Evolutionary conservation across 2,113 vertebrate genomes (phyloP), one percentile per base, ranked within the genome.

Genomic region (Pycnonotus jocosus): DNA sequence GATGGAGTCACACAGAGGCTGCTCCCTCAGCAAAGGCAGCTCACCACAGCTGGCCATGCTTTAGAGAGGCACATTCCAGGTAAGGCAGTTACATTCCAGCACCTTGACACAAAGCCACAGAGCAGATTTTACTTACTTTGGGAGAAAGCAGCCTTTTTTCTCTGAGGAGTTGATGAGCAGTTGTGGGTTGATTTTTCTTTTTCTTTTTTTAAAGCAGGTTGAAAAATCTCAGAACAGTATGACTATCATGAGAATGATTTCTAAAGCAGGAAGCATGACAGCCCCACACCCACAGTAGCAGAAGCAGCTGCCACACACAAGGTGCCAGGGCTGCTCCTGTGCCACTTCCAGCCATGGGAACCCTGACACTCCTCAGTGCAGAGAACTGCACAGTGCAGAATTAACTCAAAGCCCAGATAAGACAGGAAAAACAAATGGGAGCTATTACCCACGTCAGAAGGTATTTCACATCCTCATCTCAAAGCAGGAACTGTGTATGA

Each of bases 231-330:
- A 74, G 93, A 94, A 38, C 90, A 95, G 92, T 81, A 93, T 96
- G 94, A 95, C 90, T 96, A 94, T 94, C 95, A 96, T 93, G 90
- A 94, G 92, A 92, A 90, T 66, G 90, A 95, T 86, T 97, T 93
- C 90, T 95, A 93, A 96, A 95, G 88, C 94, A 97, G 85, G 94
- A 93, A 96, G 88, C 93, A 95, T 90, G 94, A 94, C 92, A 96
- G 90, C 65, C 88, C 94, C 94, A 96, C 92, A 88, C 93, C 95
- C 95, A 94, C 96, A 70, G 27, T 79, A 95, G 92, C 87, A 93
- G 54, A 88, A 97, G 93, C 90, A 97, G 94, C 94, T 95, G 94
- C 90, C 82, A 94, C 95, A 93, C 27, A 40, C 90, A 88, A 96
- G 56, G 91, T 92, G 91, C 90, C 92, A 90, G 90, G 90, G 71